Percentiles rank a stretch among this genome's conserved stretches.
Evolutionary conservation across 2,113 vertebrate species (phyloP).

Genomic region (Uria aalge): DNA sequence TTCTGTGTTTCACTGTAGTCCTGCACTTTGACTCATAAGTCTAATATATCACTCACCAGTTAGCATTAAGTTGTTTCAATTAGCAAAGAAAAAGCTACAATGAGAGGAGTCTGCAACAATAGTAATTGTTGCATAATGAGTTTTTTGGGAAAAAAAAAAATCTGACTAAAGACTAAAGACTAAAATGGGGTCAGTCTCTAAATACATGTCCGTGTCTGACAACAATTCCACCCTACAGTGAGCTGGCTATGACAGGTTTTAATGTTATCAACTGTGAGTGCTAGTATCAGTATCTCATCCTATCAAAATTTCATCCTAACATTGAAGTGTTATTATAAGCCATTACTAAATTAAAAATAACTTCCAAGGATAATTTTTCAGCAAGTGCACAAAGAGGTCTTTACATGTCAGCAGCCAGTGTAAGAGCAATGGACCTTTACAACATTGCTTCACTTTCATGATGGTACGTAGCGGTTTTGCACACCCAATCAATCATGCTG

Average conservation of each 20-base stretch:
- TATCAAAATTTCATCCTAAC: background rate
- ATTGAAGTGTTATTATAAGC: background rate
- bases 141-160: background rate
- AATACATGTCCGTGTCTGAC: background rate
- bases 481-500: background rate
- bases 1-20: background rate
- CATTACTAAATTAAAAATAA: background rate
- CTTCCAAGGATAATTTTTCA: background rate
- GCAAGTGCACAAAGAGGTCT: background rate
- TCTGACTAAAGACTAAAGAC: background rate
- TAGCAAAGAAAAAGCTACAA: background rate
- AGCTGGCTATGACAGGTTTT: background rate
- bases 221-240: background rate
- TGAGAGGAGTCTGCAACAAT: background rate
- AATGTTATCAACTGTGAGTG: background rate
- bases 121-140: background rate
- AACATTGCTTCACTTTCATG: background rate
- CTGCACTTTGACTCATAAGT: background rate
- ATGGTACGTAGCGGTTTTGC: background rate
- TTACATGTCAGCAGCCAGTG: background rate
- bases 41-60: background rate
- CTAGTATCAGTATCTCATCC: background rate
- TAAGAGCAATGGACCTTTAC: background rate
- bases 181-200: background rate
- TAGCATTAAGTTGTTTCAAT: background rate